Base-by-base conservation (phyloP, 2,113 vertebrate genomes). In the Cyrtonyx montezumae region DNA sequence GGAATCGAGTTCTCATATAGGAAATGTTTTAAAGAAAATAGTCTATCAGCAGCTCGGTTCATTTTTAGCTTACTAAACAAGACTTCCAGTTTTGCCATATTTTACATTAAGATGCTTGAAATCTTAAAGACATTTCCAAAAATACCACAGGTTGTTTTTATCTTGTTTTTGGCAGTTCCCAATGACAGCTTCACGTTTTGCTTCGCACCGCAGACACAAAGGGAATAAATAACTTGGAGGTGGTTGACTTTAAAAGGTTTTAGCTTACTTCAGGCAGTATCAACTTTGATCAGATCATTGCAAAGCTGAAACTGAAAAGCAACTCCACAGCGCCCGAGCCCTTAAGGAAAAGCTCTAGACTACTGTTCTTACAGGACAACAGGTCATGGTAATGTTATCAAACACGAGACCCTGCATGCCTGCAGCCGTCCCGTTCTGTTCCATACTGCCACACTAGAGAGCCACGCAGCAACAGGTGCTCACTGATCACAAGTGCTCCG, bases 191-290 rank as follows among this genome's bases (percentile, higher is more conserved):
- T 84, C 59, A 77, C 79, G 63, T 90, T 85, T 85, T 74, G 45
- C 80, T 93, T 83, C 93, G 70, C 78, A 94, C 59, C 63, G 91
- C 0, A 40, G 42, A 42, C 87, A 92, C 78, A 96, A 95, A 96
- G 84, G 67, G 86, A 95, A 96, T 94, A 96, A 96, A 76, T 93
- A 94, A 93, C 84, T 88, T 93, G 87, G 36, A 93, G 94, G 75
- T 23, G 42, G 78, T 8, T 93, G 91, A 96, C 45, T 46, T 82
- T 71, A 78, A 88, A 82, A 94, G 90, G 58, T 79, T 77, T 89
- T 82, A 20, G 67, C 84, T 92, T 56, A 81, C 49, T 88, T 86
- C 61, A 94, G 36, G 67, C 88, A 82, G 59, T 26, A 73, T 32
- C 84, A 82, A 84, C 94, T 93, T 92, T 95, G 93, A 94, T 91